Conservation (phyloP, 2,797 vertebrate genomes). For the Valencia hispanica region DNA sequence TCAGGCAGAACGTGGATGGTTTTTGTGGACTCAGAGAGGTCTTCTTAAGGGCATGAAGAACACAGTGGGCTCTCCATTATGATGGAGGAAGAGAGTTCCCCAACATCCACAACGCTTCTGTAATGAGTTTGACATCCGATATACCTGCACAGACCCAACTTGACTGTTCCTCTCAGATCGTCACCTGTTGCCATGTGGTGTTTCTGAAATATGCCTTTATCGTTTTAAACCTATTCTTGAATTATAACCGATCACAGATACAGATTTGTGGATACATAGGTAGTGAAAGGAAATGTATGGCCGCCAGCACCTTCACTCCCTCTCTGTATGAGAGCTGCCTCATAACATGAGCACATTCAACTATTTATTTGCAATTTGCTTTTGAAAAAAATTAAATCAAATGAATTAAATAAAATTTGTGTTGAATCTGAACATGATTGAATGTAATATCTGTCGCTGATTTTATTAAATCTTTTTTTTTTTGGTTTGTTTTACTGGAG, state of each 20-base stretch:
- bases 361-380: conserved; percentile 85
- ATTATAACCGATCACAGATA: neutral
- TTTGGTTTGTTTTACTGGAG: neutral
- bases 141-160: conserved; percentile 5
- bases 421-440: conserved; percentile 41
- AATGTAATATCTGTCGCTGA: neutral
- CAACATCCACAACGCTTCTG: neutral
- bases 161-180: conserved; percentile 13
- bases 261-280: neutral
- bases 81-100: neutral
- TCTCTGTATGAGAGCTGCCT: conserved; percentile 29
- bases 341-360: conserved; percentile 69
- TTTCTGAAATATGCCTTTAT: conserved; percentile 30
- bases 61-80: neutral
- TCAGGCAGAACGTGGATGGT: neutral
- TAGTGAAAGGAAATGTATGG: conserved; percentile 25
- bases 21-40: neutral
- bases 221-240: conserved; percentile 26
- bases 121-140: neutral
- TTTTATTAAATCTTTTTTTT: no score
- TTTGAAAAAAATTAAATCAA: conserved; percentile 35
- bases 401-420: conserved; percentile 68
- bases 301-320: conserved; percentile 35
- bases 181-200: conserved; percentile 51
- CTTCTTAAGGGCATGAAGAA: neutral